These are phyloP conservation scores for Cheilosia grossa DNA, from an alignment of 2,888 invertebrate genomes.

Conservation along the genomic window DNA sequence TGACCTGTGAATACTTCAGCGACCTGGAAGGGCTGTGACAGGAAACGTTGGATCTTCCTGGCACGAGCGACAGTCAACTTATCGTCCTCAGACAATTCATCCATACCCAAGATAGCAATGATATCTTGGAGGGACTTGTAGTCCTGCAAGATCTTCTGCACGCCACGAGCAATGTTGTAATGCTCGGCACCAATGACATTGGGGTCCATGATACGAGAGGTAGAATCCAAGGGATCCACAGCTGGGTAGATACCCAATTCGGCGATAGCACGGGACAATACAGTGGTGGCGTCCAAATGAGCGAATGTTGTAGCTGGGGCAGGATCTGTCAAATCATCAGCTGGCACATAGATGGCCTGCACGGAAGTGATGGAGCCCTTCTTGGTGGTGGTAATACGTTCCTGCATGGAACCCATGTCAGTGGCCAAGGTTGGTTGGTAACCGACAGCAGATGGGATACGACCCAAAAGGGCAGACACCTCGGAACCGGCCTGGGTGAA, in stretches of 20 bases:
- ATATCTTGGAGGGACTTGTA: constrained; percentile 92
- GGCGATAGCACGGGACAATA: constrained; percentile 95
- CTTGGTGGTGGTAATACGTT: constrained; percentile 96
- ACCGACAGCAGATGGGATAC: constrained; percentile 97
- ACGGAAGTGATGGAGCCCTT: constrained; percentile 98
- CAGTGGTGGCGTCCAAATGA: constrained; percentile 98
- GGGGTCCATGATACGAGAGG: constrained; percentile 97
- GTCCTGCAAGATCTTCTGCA: constrained; percentile 95
- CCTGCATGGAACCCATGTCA: constrained; percentile 98
- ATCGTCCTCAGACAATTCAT: constrained; percentile 97
- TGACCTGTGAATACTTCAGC: constrained; percentile 98
- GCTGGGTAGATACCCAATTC: constrained; percentile 97
- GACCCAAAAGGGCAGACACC: constrained; percentile 94
- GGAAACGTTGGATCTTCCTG: constrained; percentile 96
- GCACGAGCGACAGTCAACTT: constrained; percentile 96
- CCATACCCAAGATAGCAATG: constrained; percentile 97
- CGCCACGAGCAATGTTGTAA: constrained; percentile 94
- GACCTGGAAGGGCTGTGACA: constrained; percentile 96
- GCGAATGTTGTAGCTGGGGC: constrained; percentile 98
- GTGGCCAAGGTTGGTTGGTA: constrained; percentile 97
- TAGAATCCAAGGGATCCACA: constrained; percentile 96
- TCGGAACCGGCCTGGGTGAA: constrained; percentile 96
- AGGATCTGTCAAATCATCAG: constrained; percentile 98
- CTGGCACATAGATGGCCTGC: constrained; percentile 97
- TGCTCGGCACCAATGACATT: constrained; percentile 95